phyloP scores from a whole-genome alignment of 2,113 vertebrate species.

The Recurvirostra avosetta region DNA sequence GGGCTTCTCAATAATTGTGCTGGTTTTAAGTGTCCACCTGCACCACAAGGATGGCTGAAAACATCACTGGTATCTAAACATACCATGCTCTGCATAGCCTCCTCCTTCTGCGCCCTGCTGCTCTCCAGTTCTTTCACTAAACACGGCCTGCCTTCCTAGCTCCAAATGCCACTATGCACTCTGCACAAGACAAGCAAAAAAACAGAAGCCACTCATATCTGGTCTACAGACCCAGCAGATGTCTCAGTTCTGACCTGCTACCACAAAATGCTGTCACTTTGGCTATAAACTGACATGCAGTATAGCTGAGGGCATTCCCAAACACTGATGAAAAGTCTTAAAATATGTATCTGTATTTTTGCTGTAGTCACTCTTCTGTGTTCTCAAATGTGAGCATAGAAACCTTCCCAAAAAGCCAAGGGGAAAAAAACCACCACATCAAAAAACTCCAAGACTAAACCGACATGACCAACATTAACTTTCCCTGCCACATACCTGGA shows the following conservation, averaged over 20 bases:
- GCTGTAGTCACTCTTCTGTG: neutral
- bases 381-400: fast-evolving
- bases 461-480: neutral
- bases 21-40: neutral
- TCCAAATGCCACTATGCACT: neutral
- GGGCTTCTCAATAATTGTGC: neutral
- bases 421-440: no score
- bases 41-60: neutral
- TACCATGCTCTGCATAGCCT: fast-evolving
- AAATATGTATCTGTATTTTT: neutral
- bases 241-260: neutral
- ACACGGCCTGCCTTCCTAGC: neutral
- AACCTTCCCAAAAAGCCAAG: neutral
- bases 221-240: neutral
- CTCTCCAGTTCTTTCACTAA: neutral
- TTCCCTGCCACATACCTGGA: neutral
- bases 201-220: neutral
- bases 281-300: neutral
- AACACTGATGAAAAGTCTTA: neutral
- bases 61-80: neutral
- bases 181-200: neutral
- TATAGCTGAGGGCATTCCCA: neutral
- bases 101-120: neutral
- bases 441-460: neutral
- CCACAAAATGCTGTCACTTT: neutral